Percentiles rank a stretch among this genome's conserved stretches.
These are phyloP conservation scores for Phoeniculus purpureus DNA, from an alignment of 2,797 vertebrate species.

Conservation along the genomic window DNA sequence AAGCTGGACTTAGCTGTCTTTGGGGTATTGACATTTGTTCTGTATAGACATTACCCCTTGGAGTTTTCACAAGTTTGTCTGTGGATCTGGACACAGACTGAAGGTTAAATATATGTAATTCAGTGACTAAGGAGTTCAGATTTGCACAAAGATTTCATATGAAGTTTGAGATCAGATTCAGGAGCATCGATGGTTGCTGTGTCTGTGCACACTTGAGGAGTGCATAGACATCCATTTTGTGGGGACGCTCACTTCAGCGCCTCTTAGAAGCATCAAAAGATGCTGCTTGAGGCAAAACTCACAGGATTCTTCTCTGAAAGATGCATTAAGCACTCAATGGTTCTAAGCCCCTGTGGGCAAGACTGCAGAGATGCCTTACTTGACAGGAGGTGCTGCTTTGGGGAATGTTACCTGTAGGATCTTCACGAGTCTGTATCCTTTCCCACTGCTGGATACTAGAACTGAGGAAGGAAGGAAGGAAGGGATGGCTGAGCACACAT, in stretches of 20 bases:
- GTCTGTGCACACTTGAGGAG: neutral
- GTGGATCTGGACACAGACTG: neutral
- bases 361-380: neutral
- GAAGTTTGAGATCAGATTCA: neutral
- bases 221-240: fast-evolving
- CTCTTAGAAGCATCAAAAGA: neutral
- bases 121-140: neutral
- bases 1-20: neutral
- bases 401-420: neutral
- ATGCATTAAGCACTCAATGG: neutral
- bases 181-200: neutral
- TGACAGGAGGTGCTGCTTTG: neutral
- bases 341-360: neutral
- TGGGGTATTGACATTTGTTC: neutral
- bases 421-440: neutral
- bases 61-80: neutral
- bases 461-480: neutral
- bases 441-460: neutral
- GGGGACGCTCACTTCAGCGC: neutral
- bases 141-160: neutral
- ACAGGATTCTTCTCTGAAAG: neutral
- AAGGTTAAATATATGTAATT: neutral
- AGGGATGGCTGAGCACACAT: fast-evolving
- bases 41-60: neutral
- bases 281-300: neutral